Evolutionary conservation across 2,888 invertebrate genomes (phyloP), one percentile per base, ranked within the genome.

Genomic region (Melanophora roralis): DNA sequence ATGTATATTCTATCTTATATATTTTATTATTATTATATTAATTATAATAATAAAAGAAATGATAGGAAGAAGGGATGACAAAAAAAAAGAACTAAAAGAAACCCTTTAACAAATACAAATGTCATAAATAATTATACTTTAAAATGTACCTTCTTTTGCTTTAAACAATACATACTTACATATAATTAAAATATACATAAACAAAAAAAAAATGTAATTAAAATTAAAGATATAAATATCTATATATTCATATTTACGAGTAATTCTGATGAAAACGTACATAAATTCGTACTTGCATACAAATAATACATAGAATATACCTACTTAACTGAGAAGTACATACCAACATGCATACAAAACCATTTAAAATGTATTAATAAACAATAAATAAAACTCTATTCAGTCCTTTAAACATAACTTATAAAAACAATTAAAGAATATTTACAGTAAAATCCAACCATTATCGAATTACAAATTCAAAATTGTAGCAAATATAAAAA

Each of bases 81-180:
- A 51, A 11, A 32, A 43, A 53, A 14, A 43, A 69, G 16, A 53
- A 69, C 23, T 53, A 38, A 9, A n/a, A 43, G 9, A 55, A 47
- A 60, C 77, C 67, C 72, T 67, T 74, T 68, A 80, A 76, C 3
- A 49, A 67, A n/a, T n/a, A n/a, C n/a, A 77, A 74, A 77, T 73
- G 73, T 68, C 81, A 81, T 78, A 59, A 71, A 76, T 62, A 68
- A 64, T 72, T 79, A 76, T 80, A 80, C 80, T 80, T 80, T 80
- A 68, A 72, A 77, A 80, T 80, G 80, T 80, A 80, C 80, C 80
- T 80, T 80, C 74, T 80, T 80, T 80, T 76, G 77, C 77, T 80
- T 27, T 72, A 76, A 79, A 79, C 49, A 68, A 60, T 62, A 75
- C 3, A 27, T 59, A 55, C 19, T 57, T 36, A 64, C 57, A 43